These are phyloP conservation scores for Podargus strigoides DNA, from an alignment of 2,797 vertebrate species.

Conservation along the genomic window DNA sequence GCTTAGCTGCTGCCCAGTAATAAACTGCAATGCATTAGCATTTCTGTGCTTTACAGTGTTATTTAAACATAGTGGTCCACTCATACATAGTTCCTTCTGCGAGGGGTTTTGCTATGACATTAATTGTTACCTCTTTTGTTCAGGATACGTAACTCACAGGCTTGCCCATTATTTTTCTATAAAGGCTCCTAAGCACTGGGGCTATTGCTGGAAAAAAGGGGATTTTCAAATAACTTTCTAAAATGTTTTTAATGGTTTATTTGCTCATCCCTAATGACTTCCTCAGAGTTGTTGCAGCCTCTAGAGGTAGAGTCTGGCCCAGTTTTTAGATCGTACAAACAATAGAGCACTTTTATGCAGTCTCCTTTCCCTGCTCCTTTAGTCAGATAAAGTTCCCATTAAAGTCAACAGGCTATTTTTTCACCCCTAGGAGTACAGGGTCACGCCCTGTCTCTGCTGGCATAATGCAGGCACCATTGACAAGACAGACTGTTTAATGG, in stretches of 20 bases:
- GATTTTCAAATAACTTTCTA: conserved; percentile 59
- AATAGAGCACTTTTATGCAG: conserved; percentile 38
- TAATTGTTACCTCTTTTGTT: conserved; percentile 55
- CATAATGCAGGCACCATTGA: conserved; percentile 68
- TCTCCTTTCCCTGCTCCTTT: background rate
- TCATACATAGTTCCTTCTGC: conserved; percentile 12
- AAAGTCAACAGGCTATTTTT: conserved; percentile 7
- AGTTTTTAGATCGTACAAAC: conserved; percentile 53
- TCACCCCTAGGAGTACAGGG: background rate
- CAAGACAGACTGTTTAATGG: conserved; percentile 72
- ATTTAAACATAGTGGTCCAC: conserved; percentile 1
- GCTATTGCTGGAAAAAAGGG: conserved; percentile 49
- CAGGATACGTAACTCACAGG: conserved; percentile 1
- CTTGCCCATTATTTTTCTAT: conserved; percentile 48
- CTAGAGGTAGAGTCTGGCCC: conserved; percentile 35
- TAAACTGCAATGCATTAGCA: background rate
- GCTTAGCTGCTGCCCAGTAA: background rate
- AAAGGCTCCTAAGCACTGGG: conserved; percentile 42
- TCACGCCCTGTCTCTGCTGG: conserved; percentile 53
- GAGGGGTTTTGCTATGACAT: conserved; percentile 27
- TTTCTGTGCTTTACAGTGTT: background rate
- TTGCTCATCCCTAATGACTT: conserved; percentile 62
- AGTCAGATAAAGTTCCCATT: conserved; percentile 7
- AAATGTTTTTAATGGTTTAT: conserved; percentile 56
- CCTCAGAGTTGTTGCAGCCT: conserved; percentile 47